Percentiles rank a stretch among this genome's conserved stretches.
Evolutionary conservation across 2,888 invertebrate genomes (phyloP).

Genomic region (Dynastes hyllus): DNA sequence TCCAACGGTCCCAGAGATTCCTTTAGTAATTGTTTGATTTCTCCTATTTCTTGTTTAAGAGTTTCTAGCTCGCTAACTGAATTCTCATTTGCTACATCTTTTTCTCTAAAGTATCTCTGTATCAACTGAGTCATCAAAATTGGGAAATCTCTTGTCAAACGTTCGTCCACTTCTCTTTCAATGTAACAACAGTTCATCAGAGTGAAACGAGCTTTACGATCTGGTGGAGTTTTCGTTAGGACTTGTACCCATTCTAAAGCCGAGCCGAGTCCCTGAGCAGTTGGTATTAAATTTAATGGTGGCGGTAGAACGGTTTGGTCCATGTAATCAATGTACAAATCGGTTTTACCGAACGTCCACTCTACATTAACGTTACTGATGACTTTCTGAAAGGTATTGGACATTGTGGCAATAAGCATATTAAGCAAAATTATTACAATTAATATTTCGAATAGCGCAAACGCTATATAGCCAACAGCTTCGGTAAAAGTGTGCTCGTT

Average conservation of each 20-base stretch:
- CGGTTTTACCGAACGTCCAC: slow-evolving; percentile 85
- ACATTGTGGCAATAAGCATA: slow-evolving; percentile 88
- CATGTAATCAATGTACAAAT: slow-evolving; percentile 84
- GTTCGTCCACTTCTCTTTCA: slow-evolving; percentile 70
- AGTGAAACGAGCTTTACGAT: slow-evolving; percentile 71
- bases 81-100: slow-evolving; percentile 66
- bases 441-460: slow-evolving; percentile 81
- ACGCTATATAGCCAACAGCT: slow-evolving; percentile 79
- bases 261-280: slow-evolving; percentile 72
- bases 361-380: slow-evolving; percentile 81
- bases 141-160: slow-evolving; percentile 71
- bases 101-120: slow-evolving; percentile 77
- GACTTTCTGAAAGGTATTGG: slow-evolving; percentile 82
- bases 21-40: slow-evolving; percentile 64
- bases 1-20: slow-evolving; percentile 20
- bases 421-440: slow-evolving; percentile 83
- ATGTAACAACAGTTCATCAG: slow-evolving; percentile 65
- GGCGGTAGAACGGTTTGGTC: slow-evolving; percentile 80
- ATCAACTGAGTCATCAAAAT: slow-evolving; percentile 76
- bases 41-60: slow-evolving; percentile 72
- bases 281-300: slow-evolving; percentile 82
- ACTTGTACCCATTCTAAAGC: slow-evolving; percentile 73
- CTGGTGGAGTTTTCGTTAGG: slow-evolving; percentile 66
- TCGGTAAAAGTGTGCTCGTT: slow-evolving; percentile 78
- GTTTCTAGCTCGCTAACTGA: slow-evolving; percentile 70